phyloP scores from a whole-genome alignment of 1,140 invertebrate species.

The Lepidostoma basale region DNA sequence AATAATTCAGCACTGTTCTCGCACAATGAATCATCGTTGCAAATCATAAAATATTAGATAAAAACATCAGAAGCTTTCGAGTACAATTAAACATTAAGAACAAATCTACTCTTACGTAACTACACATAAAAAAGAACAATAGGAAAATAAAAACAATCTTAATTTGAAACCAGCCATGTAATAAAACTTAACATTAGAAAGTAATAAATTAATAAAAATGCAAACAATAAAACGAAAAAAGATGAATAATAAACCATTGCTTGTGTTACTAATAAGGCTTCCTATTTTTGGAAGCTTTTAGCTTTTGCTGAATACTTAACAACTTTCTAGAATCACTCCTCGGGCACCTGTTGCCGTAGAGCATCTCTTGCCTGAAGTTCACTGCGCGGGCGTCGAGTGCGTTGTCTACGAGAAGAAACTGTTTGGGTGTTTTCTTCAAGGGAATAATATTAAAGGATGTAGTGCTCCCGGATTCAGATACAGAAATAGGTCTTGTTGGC shows the following conservation, averaged over 20 bases:
- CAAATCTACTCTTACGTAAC: too few species aligned
- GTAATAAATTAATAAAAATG: neutral
- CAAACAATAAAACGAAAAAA: neutral
- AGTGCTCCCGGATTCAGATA: conserved; percentile 14
- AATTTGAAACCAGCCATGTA: too few species aligned
- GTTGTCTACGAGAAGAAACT: neutral
- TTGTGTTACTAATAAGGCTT: neutral
- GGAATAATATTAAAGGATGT: conserved; percentile 22
- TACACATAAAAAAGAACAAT: too few species aligned
- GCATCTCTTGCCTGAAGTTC: conserved; percentile 28
- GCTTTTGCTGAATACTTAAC: conserved; percentile 17
- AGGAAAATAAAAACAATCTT: too few species aligned
- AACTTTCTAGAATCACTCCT: conserved; percentile 17
- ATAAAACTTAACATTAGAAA: too few species aligned
- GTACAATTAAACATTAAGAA: too few species aligned
- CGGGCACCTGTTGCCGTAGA: conserved; percentile 21
- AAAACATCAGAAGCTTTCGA: too few species aligned
- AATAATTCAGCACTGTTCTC: too few species aligned
- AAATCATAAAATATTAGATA: too few species aligned
- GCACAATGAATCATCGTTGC: too few species aligned
- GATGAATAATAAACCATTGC: neutral
- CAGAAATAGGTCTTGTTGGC: conserved; percentile 17
- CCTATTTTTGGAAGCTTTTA: conserved; percentile 5
- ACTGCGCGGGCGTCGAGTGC: neutral
- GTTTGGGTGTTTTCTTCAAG: conserved; percentile 13